phyloP scores from a whole-genome alignment of 2,113 vertebrate species.

The Corythaixoides concolor region DNA sequence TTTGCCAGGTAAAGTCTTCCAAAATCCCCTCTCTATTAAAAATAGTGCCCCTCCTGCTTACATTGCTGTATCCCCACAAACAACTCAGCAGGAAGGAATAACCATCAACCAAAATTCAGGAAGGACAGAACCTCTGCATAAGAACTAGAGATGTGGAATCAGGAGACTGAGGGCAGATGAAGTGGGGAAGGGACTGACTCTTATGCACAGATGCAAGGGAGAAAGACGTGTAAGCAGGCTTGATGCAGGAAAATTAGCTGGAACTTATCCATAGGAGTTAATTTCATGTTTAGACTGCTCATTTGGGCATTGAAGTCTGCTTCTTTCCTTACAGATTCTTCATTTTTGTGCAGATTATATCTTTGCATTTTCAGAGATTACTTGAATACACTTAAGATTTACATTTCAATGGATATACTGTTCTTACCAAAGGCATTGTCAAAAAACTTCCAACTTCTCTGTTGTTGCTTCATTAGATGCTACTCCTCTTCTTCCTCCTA shows the following conservation, averaged over 20 bases:
- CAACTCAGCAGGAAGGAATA: neutral
- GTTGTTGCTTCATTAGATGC: neutral
- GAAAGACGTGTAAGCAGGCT: neutral
- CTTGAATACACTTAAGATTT: neutral
- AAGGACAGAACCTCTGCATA: neutral
- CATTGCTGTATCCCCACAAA: neutral
- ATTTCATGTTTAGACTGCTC: neutral
- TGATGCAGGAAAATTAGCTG: neutral
- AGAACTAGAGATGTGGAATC: neutral
- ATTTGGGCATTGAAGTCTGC: neutral
- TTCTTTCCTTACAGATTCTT: neutral
- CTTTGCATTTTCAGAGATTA: neutral
- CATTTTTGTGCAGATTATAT: neutral
- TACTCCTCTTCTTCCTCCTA: neutral
- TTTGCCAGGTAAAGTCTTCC: neutral
- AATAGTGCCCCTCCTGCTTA: neutral
- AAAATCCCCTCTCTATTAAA: neutral
- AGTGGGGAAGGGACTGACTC: neutral
- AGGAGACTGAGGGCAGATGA: neutral
- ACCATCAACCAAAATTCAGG: neutral
- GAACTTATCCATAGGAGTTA: neutral
- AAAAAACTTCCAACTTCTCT: neutral
- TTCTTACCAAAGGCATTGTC: neutral
- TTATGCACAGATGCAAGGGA: neutral
- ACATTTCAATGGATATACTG: neutral